These are phyloP conservation scores for Trypoxylus dichotomus DNA, from an alignment of 1,140 invertebrate species.

Conservation along the genomic window DNA sequence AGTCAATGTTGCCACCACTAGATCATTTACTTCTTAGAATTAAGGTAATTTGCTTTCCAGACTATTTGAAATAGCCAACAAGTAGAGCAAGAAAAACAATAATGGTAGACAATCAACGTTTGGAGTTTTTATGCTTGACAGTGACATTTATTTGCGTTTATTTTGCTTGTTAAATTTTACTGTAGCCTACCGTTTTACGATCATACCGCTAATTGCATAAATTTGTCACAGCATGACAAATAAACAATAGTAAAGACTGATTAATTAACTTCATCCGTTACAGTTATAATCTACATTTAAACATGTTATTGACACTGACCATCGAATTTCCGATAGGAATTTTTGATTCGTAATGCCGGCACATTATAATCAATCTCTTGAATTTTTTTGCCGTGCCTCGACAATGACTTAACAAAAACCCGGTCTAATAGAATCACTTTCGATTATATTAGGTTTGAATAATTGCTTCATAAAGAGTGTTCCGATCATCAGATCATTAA, in stretches of 20 bases:
- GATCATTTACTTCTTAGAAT: no score
- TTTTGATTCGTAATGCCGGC: conserved; percentile 45
- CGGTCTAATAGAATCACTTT: conserved; percentile 47
- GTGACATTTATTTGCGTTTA: no score
- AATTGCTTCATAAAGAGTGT: conserved; percentile 45
- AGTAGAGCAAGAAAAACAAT: no score
- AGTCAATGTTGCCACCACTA: no score
- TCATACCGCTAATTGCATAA: no score
- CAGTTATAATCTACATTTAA: conserved; percentile 17
- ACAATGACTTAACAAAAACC: conserved; percentile 42
- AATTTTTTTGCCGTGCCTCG: conserved; percentile 37
- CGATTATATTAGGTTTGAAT: conserved; percentile 46
- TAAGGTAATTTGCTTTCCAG: no score
- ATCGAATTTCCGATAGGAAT: conserved; percentile 40
- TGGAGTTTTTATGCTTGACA: no score
- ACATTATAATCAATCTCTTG: conserved; percentile 39
- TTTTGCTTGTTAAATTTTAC: no score
- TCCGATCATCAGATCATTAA: conserved; percentile 33
- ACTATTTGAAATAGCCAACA: no score
- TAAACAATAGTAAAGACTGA: conserved; percentile 27
- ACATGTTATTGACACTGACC: conserved; percentile 38
- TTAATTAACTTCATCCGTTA: conserved; percentile 26
- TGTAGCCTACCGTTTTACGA: no score
- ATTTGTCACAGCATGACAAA: not conserved
- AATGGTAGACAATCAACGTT: no score